phyloP scores from a whole-genome alignment of 53 echinoderm and acorn worm species.

The Patiria pectinifera region DNA sequence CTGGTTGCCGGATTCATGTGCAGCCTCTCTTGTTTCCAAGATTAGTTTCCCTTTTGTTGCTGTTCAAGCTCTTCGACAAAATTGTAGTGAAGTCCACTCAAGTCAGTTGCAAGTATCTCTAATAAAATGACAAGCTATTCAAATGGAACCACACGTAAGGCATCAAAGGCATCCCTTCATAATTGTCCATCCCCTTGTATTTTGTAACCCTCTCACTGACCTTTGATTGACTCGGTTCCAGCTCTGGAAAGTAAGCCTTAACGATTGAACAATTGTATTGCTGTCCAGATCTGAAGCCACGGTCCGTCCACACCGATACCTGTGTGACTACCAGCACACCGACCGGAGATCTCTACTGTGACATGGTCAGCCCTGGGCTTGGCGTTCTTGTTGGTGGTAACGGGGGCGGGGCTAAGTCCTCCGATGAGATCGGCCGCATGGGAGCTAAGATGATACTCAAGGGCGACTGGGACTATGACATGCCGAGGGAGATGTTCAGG shows the following conservation, averaged over 20 bases:
- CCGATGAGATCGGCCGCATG: constrained; percentile 80
- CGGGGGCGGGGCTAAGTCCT: constrained; percentile 84
- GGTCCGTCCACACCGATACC: constrained; percentile 63
- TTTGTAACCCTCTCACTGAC: not conserved
- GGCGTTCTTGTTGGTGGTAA: constrained; percentile 81
- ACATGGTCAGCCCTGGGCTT: constrained; percentile 78
- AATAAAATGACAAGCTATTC: too few species aligned
- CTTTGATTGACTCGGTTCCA: not conserved
- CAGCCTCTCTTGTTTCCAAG: too few species aligned
- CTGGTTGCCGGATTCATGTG: too few species aligned
- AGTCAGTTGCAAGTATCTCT: too few species aligned
- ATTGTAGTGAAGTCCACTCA: too few species aligned
- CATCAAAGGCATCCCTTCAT: too few species aligned
- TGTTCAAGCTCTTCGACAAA: too few species aligned
- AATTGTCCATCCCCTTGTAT: not conserved
- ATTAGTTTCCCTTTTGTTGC: too few species aligned
- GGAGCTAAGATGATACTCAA: constrained; percentile 81
- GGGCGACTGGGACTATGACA: constrained; percentile 86
- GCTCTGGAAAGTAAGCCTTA: not conserved
- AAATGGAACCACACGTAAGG: too few species aligned
- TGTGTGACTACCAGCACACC: constrained; percentile 71
- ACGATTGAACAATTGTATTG: not conserved
- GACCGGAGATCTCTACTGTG: constrained; percentile 74
- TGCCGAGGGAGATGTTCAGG: constrained; percentile 76
- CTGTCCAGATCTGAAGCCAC: constrained; percentile 63